Conservation (phyloP, 64 coral and sea anemone species). For the Anthopleura sola region DNA sequence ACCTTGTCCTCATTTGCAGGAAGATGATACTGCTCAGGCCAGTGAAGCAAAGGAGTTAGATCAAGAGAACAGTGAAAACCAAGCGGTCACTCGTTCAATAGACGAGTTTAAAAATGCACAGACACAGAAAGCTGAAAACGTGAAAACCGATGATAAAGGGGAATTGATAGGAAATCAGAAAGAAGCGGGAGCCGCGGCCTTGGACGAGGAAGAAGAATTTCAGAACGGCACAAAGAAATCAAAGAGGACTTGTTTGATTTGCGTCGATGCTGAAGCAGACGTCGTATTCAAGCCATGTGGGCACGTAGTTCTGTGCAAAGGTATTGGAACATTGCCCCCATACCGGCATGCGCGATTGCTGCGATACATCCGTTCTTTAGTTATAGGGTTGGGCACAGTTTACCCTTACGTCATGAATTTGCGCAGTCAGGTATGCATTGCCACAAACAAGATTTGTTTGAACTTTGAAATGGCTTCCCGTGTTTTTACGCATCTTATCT, state of each 20-base stretch:
- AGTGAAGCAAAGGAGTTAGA: background rate
- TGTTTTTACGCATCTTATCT: background rate
- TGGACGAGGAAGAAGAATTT: no score
- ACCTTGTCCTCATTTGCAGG: background rate
- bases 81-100: background rate
- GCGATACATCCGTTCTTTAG: no score
- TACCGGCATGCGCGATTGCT: no score
- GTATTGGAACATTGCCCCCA: background rate
- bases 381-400: no score
- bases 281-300: slow-evolving; percentile 54
- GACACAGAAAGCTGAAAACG: background rate
- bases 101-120: background rate
- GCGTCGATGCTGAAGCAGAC: slow-evolving; percentile 39
- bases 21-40: background rate
- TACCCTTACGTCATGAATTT: no score
- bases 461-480: background rate
- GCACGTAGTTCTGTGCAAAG: slow-evolving; percentile 37
- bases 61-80: background rate
- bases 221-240: background rate
- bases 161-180: no score
- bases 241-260: slow-evolving; percentile 33
- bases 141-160: no score
- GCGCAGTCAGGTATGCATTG: no score
- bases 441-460: no score
- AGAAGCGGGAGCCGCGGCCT: no score